These are phyloP conservation scores for Dendronephthya gigantea DNA, from an alignment of 64 coral and sea anemone species.

Conservation along the genomic window DNA sequence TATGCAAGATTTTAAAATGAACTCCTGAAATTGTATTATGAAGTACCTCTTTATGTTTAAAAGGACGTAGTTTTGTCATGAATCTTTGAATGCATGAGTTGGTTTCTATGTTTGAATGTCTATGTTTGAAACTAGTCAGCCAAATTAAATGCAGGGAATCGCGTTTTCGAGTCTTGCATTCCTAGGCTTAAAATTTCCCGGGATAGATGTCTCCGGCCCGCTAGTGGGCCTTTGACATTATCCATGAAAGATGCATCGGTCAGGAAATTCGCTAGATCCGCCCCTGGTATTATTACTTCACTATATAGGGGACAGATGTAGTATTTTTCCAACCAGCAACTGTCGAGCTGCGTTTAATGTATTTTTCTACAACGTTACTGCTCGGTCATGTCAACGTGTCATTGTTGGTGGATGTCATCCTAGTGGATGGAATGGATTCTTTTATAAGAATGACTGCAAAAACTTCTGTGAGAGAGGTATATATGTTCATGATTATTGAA, in stretches of 20 bases:
- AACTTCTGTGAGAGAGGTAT: slow-evolving; percentile 17
- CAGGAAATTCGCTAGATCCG: not conserved
- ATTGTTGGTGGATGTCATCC: slow-evolving; percentile 72
- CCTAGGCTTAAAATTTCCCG: no score
- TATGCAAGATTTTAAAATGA: no score
- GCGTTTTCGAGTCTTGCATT: no score
- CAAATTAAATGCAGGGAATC: no score
- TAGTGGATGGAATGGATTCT: slow-evolving; percentile 93
- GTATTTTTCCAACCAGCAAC: slow-evolving; percentile 53
- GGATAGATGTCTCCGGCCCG: no score
- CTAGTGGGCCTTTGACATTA: no score
- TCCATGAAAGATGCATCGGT: not conserved
- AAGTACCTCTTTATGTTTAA: no score
- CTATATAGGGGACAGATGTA: slow-evolving; percentile 47
- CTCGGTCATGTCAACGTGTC: slow-evolving; percentile 39
- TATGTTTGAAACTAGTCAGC: no score
- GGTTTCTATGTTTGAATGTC: no score
- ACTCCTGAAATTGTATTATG: no score
- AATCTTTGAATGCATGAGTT: no score
- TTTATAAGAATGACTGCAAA: slow-evolving; percentile 41
- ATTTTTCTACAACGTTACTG: slow-evolving; percentile 49
- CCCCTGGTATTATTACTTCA: not conserved
- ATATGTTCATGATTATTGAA: not conserved
- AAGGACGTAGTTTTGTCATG: no score
- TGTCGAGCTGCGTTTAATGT: slow-evolving; percentile 51